A percentile compares a stretch with the other conserved stretches of the same genome.
phyloP scores from a whole-genome alignment of 1,140 invertebrate species.

The Apis dorsata region DNA sequence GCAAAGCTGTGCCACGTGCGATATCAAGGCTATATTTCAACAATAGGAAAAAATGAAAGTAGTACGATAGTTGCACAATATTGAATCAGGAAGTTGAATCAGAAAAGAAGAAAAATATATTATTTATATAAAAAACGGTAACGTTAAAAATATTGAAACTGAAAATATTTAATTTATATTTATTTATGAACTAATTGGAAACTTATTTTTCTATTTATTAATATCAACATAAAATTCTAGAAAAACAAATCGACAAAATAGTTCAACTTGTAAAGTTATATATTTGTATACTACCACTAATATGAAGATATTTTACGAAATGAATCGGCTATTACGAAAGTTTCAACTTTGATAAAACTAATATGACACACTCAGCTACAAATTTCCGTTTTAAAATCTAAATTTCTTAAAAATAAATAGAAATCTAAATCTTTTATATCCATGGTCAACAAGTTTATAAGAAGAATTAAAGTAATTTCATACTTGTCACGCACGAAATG shows the following conservation, averaged over 20 bases:
- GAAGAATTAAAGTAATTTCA: neutral
- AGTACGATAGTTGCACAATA: neutral
- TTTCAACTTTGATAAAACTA: slow-evolving; percentile 13
- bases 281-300: neutral
- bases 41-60: slow-evolving; percentile 26
- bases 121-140: too few species aligned
- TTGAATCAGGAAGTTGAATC: neutral
- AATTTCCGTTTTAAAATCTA: slow-evolving; percentile 24
- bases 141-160: neutral
- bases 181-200: neutral
- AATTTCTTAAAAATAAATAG: neutral
- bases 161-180: neutral
- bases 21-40: slow-evolving; percentile 37
- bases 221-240: neutral
- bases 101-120: neutral
- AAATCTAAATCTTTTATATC: too few species aligned
- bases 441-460: neutral
- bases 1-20: slow-evolving; percentile 46
- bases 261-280: neutral
- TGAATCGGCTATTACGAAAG: slow-evolving; percentile 41
- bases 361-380: neutral
- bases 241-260: slow-evolving; percentile 19
- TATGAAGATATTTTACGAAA: slow-evolving; percentile 4
- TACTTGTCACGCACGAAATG: slow-evolving; percentile 29
- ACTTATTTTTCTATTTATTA: neutral